Base-by-base conservation (phyloP, 1,140 invertebrate genomes). In the Acyrthosiphon pisum region DNA sequence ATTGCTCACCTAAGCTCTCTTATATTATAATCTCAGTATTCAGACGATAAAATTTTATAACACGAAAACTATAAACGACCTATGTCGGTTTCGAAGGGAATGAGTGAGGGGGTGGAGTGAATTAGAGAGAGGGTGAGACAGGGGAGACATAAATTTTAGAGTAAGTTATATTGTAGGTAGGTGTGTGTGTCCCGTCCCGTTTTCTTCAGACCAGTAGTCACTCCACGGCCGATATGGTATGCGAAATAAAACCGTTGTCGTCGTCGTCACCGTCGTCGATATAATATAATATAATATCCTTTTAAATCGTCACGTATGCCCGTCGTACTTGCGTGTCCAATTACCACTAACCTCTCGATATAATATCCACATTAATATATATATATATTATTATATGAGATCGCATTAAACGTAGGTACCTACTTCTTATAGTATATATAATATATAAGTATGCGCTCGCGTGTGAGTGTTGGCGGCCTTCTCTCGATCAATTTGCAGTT, bases 401-500 rank as follows among this genome's bases (percentile, higher is more conserved):
- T 76, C 30, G n/a, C 60, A 76, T n/a, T 76, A 76, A 76, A 76
- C n/a, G 60, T 76, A 83, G 41, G 41, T 41, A 41, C 41, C 41
- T 6, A 48, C 11, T 48, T 11, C 11, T 11, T 9, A 48, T 11
- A 0, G 9, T 53, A 2, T 84, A 23, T 41, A 11, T 41, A 7
- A 20, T 22, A 3, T 83, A 37, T 35, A 20, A 20, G 7, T 84
- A 1, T 6, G 23, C 83, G 3, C 3, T 41, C 3, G 23, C 41
- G 23, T 84, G 37, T 41, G 37, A 41, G 76, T 83, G 76, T 83
- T 83, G 76, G 84, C 84, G 84, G 30, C 26, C 86, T 20, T 35
- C 44, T 87, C 76, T 37, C 76, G 76, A 83, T 83, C 76, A 83
- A 83, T 83, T 83, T 83, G 20, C 76, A 35, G 76, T 83, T 83